Conservation (phyloP, 64 coral and sea anemone genomes). For the Orbicella faveolata region DNA sequence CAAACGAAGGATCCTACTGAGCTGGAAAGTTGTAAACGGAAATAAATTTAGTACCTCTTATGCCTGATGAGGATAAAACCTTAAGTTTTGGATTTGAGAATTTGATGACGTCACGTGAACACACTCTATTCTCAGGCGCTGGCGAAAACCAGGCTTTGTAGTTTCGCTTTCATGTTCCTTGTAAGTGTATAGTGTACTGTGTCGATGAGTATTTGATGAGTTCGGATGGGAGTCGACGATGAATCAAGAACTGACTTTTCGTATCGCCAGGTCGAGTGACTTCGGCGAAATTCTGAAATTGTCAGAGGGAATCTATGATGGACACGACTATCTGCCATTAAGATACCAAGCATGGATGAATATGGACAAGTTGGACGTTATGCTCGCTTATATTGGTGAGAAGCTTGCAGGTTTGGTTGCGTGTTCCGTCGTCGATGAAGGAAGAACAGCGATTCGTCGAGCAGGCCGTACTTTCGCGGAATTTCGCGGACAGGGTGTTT, state of each 20-base stretch:
- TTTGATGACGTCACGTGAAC: too few species aligned
- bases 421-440: conserved; percentile 6
- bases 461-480: background rate
- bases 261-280: conserved; percentile 12
- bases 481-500: conserved; percentile 35
- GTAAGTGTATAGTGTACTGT: too few species aligned
- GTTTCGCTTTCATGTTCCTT: too few species aligned
- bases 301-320: conserved; percentile 42
- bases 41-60: too few species aligned
- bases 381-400: conserved; percentile 17
- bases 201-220: too few species aligned
- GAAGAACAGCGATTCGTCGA: background rate
- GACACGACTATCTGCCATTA: conserved; percentile 37
- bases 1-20: too few species aligned
- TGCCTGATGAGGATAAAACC: too few species aligned
- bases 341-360: conserved; percentile 33
- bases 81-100: too few species aligned
- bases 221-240: too few species aligned
- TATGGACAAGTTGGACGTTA: background rate
- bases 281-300: conserved; percentile 18
- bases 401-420: conserved; percentile 11
- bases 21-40: too few species aligned
- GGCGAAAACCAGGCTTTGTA: too few species aligned
- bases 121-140: too few species aligned
- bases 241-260: background rate